Evolutionary conservation across 1,140 invertebrate species (phyloP), one percentile per base, ranked within the genome.

Genomic region (Penaeus vannamei): DNA sequence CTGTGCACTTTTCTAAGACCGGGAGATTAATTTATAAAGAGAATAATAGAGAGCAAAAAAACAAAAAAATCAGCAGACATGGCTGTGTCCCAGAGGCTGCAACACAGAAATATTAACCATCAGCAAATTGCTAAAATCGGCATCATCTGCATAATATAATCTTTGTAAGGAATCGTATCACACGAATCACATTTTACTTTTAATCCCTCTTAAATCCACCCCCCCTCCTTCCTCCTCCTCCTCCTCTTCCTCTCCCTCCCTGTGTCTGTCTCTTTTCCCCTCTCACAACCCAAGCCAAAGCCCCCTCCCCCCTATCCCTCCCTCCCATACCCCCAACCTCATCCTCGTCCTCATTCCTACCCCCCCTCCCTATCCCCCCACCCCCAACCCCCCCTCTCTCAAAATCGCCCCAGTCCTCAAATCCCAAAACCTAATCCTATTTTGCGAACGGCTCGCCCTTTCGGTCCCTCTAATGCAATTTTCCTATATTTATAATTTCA

Each of bases 401-500:
- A 26, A 72, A 53, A 53, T 46, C 29, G 64, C 79, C 12, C 79
- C 83, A 22, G 14, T 69, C 29, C 32, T 69, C 26, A 23, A 81
- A 80, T 86, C 85, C 60, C 76, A 80, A 60, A 36, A 14, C 42
- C 76, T 86, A 86, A 86, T 86, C 85, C 85, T 86, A 86, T 86
- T 86, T 86, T 81, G 17, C 81, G 77, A 86, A 79, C 85, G 64
- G 85, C 87, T 84, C 82, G 80, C 66, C 66, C 82, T 72, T 83
- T 84, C 87, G 87, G 59, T 85, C 86, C 82, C 83, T 84, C 82
- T 89, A 89, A 89, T 89, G 87, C 87, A 89, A 89, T 89, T 89
- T 85, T 89, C 87, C 87, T 89, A 80, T 89, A 89, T 89, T 89
- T 89, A 89, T 89, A 89, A 89, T 89, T 89, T 89, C 87, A 89